Evolutionary conservation across 1,140 invertebrate species (phyloP), one percentile per base, ranked within the genome.

Genomic region (Cydia splendana): DNA sequence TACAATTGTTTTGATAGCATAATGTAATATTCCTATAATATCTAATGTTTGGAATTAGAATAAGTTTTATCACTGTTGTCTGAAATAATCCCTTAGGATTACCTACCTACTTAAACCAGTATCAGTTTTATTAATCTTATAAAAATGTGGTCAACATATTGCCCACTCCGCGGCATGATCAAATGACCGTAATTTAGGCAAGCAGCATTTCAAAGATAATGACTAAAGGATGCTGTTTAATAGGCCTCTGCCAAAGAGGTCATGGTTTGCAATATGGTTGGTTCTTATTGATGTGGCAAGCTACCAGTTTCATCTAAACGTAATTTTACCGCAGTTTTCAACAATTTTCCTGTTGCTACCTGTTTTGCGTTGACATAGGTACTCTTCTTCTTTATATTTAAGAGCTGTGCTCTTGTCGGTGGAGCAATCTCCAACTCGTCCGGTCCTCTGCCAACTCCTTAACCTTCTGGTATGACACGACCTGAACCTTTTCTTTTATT

Each of bases 211-310:
- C 57, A 75, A 75, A 42, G 18, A 45, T 51, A 75, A 57, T 75
- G 51, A 51, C 45, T 75, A 42, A 15, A 51, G 74, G 51, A 75
- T 48, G 38, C 6, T 75, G 28, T 24, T 45, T 75, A 51, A n/a
- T 28, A 75, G 74, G 57, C 15, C 15, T 51, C 34, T 74, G 45
- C 74, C 74, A 75, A 53, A 75, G 38, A 18, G 67, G 67, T 71
- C 67, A 71, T 71, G 67, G 67, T 45, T 71, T n/a, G 57, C 57
- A 62, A 24, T 62, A 71, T 38, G 15, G 28, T 71, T 71, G 6
- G 12, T 7, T 38, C 42, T 75, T 30, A 75, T 62, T 62, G 24
- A 62, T 62, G 57, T 62, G 57, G 57, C 57, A 62, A 62, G 18
- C 57, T 57, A 57, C 53, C 2, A 2, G 20, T 62, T 62, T 2